These are phyloP conservation scores for Atopsyche davidsoni DNA, from an alignment of 1,140 invertebrate species.

Conservation along the genomic window DNA sequence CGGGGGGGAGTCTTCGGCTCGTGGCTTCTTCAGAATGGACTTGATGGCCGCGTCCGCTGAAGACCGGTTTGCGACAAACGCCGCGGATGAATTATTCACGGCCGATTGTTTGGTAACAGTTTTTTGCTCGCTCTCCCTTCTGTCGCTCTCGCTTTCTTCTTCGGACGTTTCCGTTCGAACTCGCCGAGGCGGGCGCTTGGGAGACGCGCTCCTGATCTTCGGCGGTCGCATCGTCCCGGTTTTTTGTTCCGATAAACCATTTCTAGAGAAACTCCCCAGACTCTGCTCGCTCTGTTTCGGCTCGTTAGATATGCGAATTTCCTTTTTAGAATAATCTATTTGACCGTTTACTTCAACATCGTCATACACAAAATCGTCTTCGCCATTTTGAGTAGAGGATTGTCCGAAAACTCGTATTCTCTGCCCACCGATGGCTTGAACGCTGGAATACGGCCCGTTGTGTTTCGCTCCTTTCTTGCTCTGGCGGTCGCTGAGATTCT, in stretches of 20 bases:
- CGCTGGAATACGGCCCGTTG: slow-evolving; percentile 42
- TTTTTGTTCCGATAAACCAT: slow-evolving; percentile 1
- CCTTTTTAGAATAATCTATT: slow-evolving; percentile 4
- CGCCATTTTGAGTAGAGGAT: slow-evolving; percentile 34
- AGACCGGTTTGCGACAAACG: slow-evolving; percentile 28
- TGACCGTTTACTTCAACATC: slow-evolving; percentile 36
- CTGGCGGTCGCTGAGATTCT: slow-evolving; percentile 18
- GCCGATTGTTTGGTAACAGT: slow-evolving; percentile 29
- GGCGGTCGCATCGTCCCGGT: not conserved
- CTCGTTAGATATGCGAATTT: slow-evolving; percentile 1
- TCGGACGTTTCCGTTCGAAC: slow-evolving; percentile 31
- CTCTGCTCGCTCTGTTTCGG: not conserved
- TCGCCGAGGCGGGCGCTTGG: slow-evolving; percentile 37
- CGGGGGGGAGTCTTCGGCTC: slow-evolving; percentile 32
- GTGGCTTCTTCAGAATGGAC: slow-evolving; percentile 64
- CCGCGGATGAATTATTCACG: slow-evolving; percentile 25
- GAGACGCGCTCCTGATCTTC: slow-evolving; percentile 26
- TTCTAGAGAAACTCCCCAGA: too few relatives aligned
- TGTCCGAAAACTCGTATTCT: slow-evolving; percentile 50
- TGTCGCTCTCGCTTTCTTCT: slow-evolving; percentile 30
- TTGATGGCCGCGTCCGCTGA: slow-evolving; percentile 43
- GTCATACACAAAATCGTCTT: slow-evolving; percentile 42
- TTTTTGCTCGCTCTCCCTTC: slow-evolving; percentile 26
- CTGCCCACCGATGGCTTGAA: slow-evolving; percentile 53
- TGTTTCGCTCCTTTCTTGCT: slow-evolving; percentile 27